Conservation (phyloP, 2,888 invertebrate genomes). For the Boloria selene region DNA sequence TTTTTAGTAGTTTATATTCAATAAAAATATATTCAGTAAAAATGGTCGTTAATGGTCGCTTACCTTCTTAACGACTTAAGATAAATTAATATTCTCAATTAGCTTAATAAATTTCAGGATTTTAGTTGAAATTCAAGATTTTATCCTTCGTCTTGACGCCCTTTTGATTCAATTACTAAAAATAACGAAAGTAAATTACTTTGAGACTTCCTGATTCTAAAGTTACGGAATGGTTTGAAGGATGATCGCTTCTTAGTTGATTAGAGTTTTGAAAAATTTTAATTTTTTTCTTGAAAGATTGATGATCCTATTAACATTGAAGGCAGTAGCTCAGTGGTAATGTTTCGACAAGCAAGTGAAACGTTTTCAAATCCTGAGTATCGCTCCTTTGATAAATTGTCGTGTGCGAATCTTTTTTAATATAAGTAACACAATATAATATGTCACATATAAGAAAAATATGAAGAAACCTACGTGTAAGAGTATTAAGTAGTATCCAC, state of each 20-base stretch:
- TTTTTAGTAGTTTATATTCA: too few relatives aligned
- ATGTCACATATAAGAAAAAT: too few relatives aligned
- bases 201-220: slow-evolving; percentile 12
- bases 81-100: slow-evolving; percentile 10
- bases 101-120: background rate
- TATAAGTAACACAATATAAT: too few relatives aligned
- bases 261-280: background rate
- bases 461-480: too few relatives aligned
- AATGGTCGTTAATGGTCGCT: background rate
- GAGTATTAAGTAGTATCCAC: too few relatives aligned
- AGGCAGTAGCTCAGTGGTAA: too few relatives aligned
- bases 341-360: too few relatives aligned
- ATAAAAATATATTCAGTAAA: too few relatives aligned
- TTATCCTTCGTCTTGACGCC: slow-evolving; percentile 3
- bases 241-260: background rate
- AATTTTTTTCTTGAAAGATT: slow-evolving; percentile 1
- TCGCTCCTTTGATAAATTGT: too few relatives aligned
- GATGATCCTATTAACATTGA: background rate
- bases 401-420: too few relatives aligned
- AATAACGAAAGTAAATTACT: slow-evolving; percentile 21
- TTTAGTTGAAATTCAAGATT: slow-evolving; percentile 1
- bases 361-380: too few relatives aligned
- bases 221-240: slow-evolving; percentile 12
- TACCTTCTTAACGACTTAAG: background rate
- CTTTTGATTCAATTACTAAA: slow-evolving; percentile 12